Base-by-base conservation (phyloP, 2,113 vertebrate species). In the Grammomys dolichurus region DNA sequence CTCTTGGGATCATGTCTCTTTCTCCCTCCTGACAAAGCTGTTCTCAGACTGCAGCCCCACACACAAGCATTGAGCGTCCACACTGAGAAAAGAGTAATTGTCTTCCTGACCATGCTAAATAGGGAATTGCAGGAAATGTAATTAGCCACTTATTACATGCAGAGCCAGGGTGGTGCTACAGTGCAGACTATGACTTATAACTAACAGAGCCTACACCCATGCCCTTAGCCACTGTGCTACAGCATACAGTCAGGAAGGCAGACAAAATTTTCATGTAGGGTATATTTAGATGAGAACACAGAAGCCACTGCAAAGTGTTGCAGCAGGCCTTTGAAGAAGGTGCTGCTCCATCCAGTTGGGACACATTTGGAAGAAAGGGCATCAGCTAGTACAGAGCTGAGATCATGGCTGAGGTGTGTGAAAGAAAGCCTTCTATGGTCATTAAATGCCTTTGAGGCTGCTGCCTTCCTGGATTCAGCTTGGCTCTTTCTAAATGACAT, bases 221-320 rank as follows among this genome's bases (percentile, higher is more conserved):
- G 51, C 19, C 58, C 13, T 36, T 54, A 13, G 7, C 46, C 5
- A 0, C n/a, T 2, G 0, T 2, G 5, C 77, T 33, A 0, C 7
- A 1, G 0, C 0, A 1, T 10, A 12, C 24, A 11, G 26, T 12
- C 36, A 63, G 24, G 72, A 60, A 13, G 65, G 19, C 0, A 6
- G 48, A 40, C 28, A 0, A 10, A 19, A 20, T 3, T 22, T 11
- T 7, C 28, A 31, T 4, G 19, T 14, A 33, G 40, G 26, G 0
- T 16, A 0, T 20, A 31, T 82, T 69, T 69, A 46, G 36, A 1
- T 4, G 46, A 72, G 46, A 40, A 26, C 31, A 63, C 20, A 36
- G 43, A 16, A 63, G 90, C n/a, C 72, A 51, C 58, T 7, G 13
- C 43, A 60, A 48, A 69, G 17, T 24, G 9, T 46, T 28, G 4